Evolutionary conservation across 2,113 vertebrate genomes (phyloP), one percentile per base, ranked within the genome.

Genomic region (Xiphias gladius): DNA sequence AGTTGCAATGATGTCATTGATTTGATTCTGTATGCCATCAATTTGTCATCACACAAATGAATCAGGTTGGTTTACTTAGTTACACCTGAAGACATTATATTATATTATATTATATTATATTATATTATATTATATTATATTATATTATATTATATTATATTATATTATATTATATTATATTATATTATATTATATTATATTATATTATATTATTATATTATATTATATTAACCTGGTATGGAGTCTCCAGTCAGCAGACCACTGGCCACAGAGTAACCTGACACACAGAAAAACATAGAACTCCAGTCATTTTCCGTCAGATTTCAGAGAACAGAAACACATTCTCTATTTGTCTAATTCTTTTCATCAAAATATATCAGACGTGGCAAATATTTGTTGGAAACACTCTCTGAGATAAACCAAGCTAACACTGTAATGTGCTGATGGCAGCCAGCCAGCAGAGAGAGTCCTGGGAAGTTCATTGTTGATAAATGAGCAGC

Each of bases 181-280:
- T 22, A 35, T 20, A 20, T 39, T 26, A 28, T 28, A 43, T 50
- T 30, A 10, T n/a, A 35, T 7, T 35, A 22, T 11, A 39, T 69
- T 28, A 48, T 10, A 58, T 58, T 22, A 35, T 20, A 20, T 39
- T 26, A 28, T 28, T n/a, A n/a, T n/a, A 43, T 50, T 30, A 10
- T 24, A 26, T 37, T 3, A 22, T 20, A 76, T 13, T 30, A 2
- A 77, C 78, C 84, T 73, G 79, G 61, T 12, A 11, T 73, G 17
- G 78, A 20, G 54, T 86, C 84, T 77, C 73, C 67, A 9, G 84
- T 86, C 68, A 86, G 73, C 62, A 12, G 67, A 76, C 84, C 84
- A 9, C 35, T 81, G 46, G 84, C 54, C 37, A 86, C 84, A 1
- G 84, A 81, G 61, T 86, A 86, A 62, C 84, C 84, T 86, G 83